A percentile compares a stretch with the other conserved stretches of the same genome.
These are phyloP conservation scores for Cariama cristata DNA, from an alignment of 2,113 vertebrate genomes.

Conservation along the genomic window DNA sequence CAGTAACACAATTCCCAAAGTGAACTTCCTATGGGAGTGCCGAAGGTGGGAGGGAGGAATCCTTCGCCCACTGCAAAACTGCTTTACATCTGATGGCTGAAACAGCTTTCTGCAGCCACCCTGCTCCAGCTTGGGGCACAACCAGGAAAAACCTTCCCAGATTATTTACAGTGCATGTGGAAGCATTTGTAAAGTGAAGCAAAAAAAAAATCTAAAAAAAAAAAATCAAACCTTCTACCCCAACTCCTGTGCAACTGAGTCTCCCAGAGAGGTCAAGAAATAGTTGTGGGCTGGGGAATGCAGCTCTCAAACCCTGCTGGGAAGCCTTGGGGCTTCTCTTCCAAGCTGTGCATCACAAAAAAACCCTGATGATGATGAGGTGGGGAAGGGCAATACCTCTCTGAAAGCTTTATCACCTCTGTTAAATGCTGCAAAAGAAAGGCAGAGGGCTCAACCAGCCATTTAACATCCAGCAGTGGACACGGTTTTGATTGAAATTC, in stretches of 20 bases:
- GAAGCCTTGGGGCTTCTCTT: not conserved
- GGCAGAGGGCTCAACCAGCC: not conserved
- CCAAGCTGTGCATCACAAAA: not conserved
- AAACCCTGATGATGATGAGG: not conserved
- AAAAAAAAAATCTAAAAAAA: too few species aligned
- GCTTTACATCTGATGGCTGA: not conserved
- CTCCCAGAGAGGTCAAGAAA: not conserved
- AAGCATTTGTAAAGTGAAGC: not conserved
- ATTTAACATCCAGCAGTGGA: not conserved
- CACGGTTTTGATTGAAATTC: not conserved
- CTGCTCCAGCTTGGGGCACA: not conserved
- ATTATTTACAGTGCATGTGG: too few species aligned
- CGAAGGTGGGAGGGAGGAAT: not conserved
- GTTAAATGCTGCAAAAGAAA: not conserved
- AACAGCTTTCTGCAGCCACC: not conserved
- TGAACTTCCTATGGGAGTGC: not conserved
- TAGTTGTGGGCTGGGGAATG: not conserved
- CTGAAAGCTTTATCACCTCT: not conserved
- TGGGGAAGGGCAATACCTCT: fast-evolving
- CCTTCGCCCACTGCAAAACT: slow-evolving; percentile 6
- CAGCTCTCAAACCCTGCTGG: not conserved
- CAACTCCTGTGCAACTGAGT: not conserved
- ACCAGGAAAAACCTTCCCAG: not conserved
- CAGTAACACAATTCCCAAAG: not conserved
- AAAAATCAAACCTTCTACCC: not conserved